Base-by-base conservation (phyloP, 2,888 invertebrate genomes). In the Drosophila fungiperda region DNA sequence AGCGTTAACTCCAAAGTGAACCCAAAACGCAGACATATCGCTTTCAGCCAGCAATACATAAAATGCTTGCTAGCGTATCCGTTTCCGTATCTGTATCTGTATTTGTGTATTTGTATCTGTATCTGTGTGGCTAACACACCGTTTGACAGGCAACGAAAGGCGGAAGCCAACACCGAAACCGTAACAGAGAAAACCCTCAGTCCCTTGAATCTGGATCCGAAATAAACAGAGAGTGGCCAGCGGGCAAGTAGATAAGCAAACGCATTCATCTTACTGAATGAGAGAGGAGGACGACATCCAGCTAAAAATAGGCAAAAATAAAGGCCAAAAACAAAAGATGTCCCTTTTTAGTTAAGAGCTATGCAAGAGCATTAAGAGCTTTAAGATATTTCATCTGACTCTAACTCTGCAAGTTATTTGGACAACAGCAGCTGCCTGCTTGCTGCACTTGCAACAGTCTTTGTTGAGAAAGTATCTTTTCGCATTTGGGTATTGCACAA, bases 241-340 rank as follows among this genome's bases (percentile, higher is more conserved):
- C 74, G 78, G 80, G 78, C 84, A 87, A 80, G 40, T n/a, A 78
- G 91, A 90, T 90, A 91, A 90, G 87, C 86, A 75, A 84, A 84
- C 73, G 87, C 90, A 90, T 90, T 91, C 82, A 90, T 90, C 90
- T 90, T 84, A 70, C 78, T 73, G 65, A 70, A 63, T 60, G 17
- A 5, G 20, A 17, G 64, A 57, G 79, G 45, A 68, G 57, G 52
- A 29, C 29, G 29, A 20, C 12, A 59, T 48, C 33, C 36, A 40
- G 29, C 45, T 45, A 42, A 52, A 48, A 40, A 49, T 73, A 65
- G 78, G 59, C 65, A 69, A 66, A 57, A 78, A 62, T 70, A 77
- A 77, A 75, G 53, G 15, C 73, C 38, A 61, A 71, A 71, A 71
- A 78, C 69, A 75, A 76, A 83, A 78, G 72, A 65, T 80, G 62